phyloP scores from a whole-genome alignment of 2,113 vertebrate species.

The Phylloscopus trochilus region DNA sequence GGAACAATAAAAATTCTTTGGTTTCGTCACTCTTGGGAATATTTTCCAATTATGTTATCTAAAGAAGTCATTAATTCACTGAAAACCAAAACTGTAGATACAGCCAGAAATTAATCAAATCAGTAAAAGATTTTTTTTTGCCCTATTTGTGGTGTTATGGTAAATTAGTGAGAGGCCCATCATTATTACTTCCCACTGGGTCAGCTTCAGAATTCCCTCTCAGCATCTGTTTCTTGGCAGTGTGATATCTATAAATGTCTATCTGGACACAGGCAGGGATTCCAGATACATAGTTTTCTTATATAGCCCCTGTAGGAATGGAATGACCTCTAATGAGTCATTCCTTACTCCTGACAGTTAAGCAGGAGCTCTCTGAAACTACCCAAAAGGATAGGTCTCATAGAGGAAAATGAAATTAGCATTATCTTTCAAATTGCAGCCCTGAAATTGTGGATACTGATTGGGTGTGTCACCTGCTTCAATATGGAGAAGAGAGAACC shows the following conservation, averaged over 20 bases:
- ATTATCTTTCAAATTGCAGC: neutral
- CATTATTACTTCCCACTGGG: neutral
- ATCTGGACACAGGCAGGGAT: neutral
- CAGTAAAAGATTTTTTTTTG: neutral
- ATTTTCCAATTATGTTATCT: neutral
- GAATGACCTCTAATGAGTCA: rapidly evolving
- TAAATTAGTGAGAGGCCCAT: neutral
- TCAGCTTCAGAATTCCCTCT: neutral
- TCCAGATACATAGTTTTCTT: neutral
- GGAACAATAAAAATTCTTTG: neutral
- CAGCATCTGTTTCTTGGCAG: neutral
- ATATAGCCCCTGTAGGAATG: neutral
- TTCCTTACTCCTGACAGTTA: neutral
- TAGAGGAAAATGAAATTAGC: neutral
- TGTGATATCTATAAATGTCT: neutral
- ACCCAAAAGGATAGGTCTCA: neutral
- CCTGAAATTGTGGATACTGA: neutral
- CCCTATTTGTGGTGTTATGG: neutral
- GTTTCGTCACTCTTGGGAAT: neutral
- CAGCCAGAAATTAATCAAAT: neutral
- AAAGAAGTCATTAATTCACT: neutral
- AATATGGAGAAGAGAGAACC: neutral
- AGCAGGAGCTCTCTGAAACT: neutral
- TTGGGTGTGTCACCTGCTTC: neutral
- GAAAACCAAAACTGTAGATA: neutral